These are phyloP conservation scores for Phalacrocorax carbo DNA, from an alignment of 2,113 vertebrate genomes.

Conservation along the genomic window DNA sequence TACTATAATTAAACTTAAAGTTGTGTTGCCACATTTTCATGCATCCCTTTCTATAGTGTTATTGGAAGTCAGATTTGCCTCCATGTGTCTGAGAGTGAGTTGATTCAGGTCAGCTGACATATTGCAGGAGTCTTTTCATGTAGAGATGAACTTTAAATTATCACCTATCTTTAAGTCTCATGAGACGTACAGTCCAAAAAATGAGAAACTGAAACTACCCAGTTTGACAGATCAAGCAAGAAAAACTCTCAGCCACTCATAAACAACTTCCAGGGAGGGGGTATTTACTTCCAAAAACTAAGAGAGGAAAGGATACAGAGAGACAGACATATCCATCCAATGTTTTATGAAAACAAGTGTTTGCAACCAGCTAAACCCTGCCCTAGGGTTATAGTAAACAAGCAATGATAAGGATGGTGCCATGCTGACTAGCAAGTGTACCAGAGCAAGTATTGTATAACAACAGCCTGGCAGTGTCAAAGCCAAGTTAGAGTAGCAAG, in stretches of 20 bases:
- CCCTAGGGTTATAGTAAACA: background rate
- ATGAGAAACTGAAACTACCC: background rate
- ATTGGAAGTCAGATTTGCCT: background rate
- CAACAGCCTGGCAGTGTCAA: constrained; percentile 27
- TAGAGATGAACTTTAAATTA: background rate
- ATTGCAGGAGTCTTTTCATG: background rate
- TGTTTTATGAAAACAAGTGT: background rate
- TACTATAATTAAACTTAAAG: background rate
- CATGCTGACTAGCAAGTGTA: constrained; percentile 23
- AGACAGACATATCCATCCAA: background rate
- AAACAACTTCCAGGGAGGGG: background rate
- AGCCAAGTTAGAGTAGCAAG: constrained; percentile 15
- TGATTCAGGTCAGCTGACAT: background rate
- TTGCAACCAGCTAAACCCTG: background rate
- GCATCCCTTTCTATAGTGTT: background rate
- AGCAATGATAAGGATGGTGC: background rate
- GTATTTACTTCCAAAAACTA: background rate
- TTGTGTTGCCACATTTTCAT: background rate
- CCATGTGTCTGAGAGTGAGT: background rate
- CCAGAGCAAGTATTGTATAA: background rate
- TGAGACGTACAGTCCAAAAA: background rate
- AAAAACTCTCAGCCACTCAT: background rate
- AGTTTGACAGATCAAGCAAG: background rate
- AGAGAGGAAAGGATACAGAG: background rate
- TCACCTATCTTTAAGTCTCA: background rate